Evolutionary conservation across 2,797 vertebrate species (phyloP), one percentile per base, ranked within the genome.

Genomic region (Poecilia gillii): DNA sequence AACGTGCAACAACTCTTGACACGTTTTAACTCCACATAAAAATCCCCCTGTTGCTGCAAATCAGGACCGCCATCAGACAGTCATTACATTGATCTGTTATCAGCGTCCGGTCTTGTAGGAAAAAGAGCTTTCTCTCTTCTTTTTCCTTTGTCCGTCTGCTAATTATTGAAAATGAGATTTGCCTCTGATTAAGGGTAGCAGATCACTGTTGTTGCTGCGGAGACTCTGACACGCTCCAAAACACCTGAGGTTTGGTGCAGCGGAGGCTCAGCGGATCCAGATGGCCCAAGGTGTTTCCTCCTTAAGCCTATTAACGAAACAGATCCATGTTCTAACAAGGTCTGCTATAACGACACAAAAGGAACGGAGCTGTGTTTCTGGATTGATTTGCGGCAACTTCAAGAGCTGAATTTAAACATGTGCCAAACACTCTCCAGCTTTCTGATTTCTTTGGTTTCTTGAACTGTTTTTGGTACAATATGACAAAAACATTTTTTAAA

Each of bases 111-210:
- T 91, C 92, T 93, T 82, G 62, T 85, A 86, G 89, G 91, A 92
- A 93, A 94, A 94, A 89, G 45, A 93, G 88, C 87, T 91, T 91
- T 89, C 90, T 87, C 84, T 90, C 82, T 84, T 91, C 93, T 93
- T 94, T 39, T 66, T 8, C 41, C 7, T 64, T 23, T 88, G 88
- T 92, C 85, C 87, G 89, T 90, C 91, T 87, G 93, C 90, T 95
- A 95, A 95, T 96, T 95, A 95, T 95, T 91, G 91, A 94, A 95
- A 96, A 95, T 80, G 88, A 94, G 93, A 95, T 95, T 95, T 94
- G 84, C 83, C 74, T 89, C 87, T 95, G 93, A 95, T 96, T 95
- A 95, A 91, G 85, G 85, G 85, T 74, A 85, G 88, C 79, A 70
- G 91, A 91, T 93, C 81, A 78, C 93, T 94, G 88, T 85, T 74